Evolutionary conservation across 2,797 vertebrate species (phyloP), one percentile per base, ranked within the genome.

Genomic region (Ptychobarbus kaznakovi): DNA sequence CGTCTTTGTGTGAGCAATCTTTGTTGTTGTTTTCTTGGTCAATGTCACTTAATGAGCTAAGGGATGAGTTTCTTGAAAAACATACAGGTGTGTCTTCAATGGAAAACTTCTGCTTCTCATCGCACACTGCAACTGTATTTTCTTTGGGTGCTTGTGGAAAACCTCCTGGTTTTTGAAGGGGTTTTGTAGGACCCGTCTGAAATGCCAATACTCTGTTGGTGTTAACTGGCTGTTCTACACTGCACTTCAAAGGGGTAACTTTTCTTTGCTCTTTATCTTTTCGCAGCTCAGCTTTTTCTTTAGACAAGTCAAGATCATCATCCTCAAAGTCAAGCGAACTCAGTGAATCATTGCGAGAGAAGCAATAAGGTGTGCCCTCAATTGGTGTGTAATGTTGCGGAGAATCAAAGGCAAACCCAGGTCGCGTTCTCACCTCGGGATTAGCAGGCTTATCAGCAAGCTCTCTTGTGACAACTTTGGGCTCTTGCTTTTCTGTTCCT

Each of bases 21-120:
- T 98, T 98, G 91, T 97, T 98, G 92, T 99, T 99, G 91, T 99
- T 99, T 94, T 99, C 98, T 89, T 99, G 98, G 94, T 99, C 98
- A 78, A 99, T 98, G 92, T 99, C 98, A 81, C 98, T 98, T 85
- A 99, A 94, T 3, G 98, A 99, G 91, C 97, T 99, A 46, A 99
- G 94, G 46, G 98, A 99, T 0, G 98, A 99, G 94, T 99, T 99
- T 38, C 96, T 95, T 88, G 98, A 99, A 93, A 99, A 99, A 92
- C 98, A 99, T 80, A 99, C 98, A 0, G 98, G 98, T 8, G 97
- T 99, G 92, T 99, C 99, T 93, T 99, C 97, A 1, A 99, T 97
- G 87, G 97, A 94, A 88, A 99, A 99, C 92, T 97, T 98, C 89
- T 99, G 98, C 91, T 97, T 96, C 90, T 99, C 98, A 77, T 99